Percentiles rank a stretch among this genome's conserved stretches.
Evolutionary conservation across 2,888 invertebrate genomes (phyloP).

Genomic region (Leptogaster cylindrica): DNA sequence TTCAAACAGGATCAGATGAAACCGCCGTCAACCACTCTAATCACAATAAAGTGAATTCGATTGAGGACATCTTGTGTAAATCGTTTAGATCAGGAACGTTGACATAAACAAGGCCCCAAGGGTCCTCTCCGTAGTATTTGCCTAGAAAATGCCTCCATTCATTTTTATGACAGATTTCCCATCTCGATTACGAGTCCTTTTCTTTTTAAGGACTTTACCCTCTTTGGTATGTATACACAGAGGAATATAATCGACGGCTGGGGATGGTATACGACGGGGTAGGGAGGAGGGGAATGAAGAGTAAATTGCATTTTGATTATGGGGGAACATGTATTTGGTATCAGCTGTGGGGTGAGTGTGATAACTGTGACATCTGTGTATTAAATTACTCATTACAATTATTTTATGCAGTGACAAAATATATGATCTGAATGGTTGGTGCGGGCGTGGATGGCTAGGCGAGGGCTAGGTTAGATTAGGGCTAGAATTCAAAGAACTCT

Average conservation of each 20-base stretch:
- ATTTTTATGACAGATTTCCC: slow-evolving; percentile 61
- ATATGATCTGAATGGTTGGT: too few species aligned
- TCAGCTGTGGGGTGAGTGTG: slow-evolving; percentile 53
- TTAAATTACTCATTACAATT: slow-evolving; percentile 57
- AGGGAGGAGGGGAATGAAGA: slow-evolving; percentile 31
- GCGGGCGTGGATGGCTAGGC: too few species aligned
- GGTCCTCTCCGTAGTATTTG: slow-evolving; percentile 55
- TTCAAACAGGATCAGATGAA: slow-evolving; percentile 31
- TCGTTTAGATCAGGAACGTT: slow-evolving; percentile 50
- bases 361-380: slow-evolving; percentile 63
- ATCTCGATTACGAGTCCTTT: slow-evolving; percentile 54
- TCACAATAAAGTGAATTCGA: slow-evolving; percentile 48
- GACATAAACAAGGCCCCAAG: slow-evolving; percentile 62
- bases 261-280: too few species aligned
- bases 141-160: slow-evolving; percentile 43
- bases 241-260: slow-evolving; percentile 32
- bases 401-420: slow-evolving; percentile 21
- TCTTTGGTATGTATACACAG: slow-evolving; percentile 5
- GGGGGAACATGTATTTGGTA: slow-evolving; percentile 59
- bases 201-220: slow-evolving; percentile 43
- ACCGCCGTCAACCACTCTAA: slow-evolving; percentile 39
- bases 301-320: slow-evolving; percentile 60
- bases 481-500: too few species aligned
- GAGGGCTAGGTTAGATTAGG: too few species aligned
- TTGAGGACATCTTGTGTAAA: slow-evolving; percentile 46